phyloP scores from a whole-genome alignment of 2,113 vertebrate genomes.

The Anseranas semipalmata region DNA sequence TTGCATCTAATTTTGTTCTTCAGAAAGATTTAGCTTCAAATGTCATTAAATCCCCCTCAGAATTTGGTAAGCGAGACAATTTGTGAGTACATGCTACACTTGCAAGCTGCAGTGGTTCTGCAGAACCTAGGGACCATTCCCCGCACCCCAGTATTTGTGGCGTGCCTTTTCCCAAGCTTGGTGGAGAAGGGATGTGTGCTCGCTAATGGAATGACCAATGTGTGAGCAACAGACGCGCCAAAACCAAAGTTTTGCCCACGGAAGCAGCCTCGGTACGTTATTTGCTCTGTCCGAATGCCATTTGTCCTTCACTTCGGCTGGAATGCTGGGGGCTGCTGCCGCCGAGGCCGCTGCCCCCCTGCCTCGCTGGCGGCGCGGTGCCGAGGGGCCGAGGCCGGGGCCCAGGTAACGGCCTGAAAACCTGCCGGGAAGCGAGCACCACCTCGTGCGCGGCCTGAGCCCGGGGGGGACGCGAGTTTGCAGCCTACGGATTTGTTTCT shows the following conservation, averaged over 20 bases:
- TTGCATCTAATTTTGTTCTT: background rate
- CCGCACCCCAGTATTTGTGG: background rate
- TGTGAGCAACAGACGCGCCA: background rate
- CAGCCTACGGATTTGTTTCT: background rate
- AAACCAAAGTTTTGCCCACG: background rate
- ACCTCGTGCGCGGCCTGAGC: accelerated
- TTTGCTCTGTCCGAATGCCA: background rate
- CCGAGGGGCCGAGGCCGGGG: background rate
- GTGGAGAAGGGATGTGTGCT: background rate
- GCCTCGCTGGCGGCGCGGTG: accelerated
- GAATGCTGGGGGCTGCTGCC: background rate
- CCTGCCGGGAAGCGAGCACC: accelerated
- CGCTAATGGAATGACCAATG: background rate
- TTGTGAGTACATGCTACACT: accelerated
- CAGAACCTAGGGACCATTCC: background rate
- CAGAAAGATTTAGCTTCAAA: background rate
- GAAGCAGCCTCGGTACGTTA: background rate
- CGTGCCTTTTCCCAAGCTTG: accelerated
- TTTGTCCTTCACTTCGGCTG: background rate
- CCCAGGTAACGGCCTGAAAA: accelerated
- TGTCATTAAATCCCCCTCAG: background rate
- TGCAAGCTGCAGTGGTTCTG: background rate
- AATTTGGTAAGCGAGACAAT: background rate
- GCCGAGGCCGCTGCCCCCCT: accelerated
- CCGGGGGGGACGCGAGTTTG: accelerated